Conservation (phyloP, 2,797 vertebrate genomes). For the Pterois miles region DNA sequence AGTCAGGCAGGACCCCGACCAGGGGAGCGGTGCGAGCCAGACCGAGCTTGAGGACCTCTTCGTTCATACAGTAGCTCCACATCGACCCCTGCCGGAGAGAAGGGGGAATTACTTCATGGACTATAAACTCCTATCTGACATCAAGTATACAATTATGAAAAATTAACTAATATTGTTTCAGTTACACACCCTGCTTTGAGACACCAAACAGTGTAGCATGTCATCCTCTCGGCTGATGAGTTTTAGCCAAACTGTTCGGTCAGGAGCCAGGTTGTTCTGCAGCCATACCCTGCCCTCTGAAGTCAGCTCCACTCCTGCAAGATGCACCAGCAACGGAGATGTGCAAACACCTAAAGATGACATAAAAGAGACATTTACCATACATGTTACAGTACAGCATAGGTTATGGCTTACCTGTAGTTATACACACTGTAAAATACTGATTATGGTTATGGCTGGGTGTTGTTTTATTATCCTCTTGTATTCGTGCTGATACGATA, state of each 20-base stretch:
- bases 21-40: conserved; percentile 87
- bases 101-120: neutral
- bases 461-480: neutral
- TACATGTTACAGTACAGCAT: neutral
- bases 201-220: conserved; percentile 88
- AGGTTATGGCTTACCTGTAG: neutral
- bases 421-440: neutral
- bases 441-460: neutral
- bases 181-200: conserved; percentile 72
- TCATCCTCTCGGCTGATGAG: conserved; percentile 87
- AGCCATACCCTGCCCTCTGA: conserved; percentile 86
- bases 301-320: conserved; percentile 93
- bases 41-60: conserved; percentile 88
- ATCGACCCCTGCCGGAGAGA: conserved; percentile 80
- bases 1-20: conserved; percentile 81
- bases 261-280: conserved; percentile 79
- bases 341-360: conserved; percentile 74
- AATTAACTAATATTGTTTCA: too few species aligned
- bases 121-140: neutral
- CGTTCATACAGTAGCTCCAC: conserved; percentile 87
- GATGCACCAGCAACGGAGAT: conserved; percentile 83
- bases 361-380: neutral
- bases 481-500: neutral
- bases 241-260: conserved; percentile 89
- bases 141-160: neutral